These are phyloP conservation scores for Chloroclystis v-ata DNA, from an alignment of 2,888 invertebrate species.

Conservation along the genomic window DNA sequence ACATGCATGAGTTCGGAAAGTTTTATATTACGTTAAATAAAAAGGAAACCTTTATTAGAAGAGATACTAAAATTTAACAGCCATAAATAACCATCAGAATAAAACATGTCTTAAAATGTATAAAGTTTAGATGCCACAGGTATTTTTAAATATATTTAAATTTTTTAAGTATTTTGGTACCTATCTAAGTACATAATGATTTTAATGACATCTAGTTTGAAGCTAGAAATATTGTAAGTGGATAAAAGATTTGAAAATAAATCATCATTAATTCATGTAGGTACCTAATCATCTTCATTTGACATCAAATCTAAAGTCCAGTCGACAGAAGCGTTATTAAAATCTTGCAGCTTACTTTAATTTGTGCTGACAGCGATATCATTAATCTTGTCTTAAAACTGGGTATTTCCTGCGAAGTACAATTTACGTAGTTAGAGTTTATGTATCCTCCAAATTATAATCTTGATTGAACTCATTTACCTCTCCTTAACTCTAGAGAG, in stretches of 20 bases:
- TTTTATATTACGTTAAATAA: conserved; percentile 3
- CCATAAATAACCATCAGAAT: neutral
- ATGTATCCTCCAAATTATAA: neutral
- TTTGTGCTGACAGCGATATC: conserved; percentile 62
- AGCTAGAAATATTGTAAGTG: too few species aligned
- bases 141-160: too few species aligned
- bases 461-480: neutral
- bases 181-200: too few species aligned
- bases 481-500: too few species aligned
- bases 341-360: conserved; percentile 64
- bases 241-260: too few species aligned
- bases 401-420: neutral
- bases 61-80: neutral
- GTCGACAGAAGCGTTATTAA: conserved; percentile 63
- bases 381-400: conserved; percentile 53
- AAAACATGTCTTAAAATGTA: too few species aligned
- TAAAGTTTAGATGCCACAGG: too few species aligned
- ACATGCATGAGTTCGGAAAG: conserved; percentile 22
- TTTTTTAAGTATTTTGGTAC: too few species aligned
- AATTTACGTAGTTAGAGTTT: neutral
- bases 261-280: too few species aligned
- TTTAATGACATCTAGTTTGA: too few species aligned
- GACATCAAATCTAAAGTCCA: conserved; percentile 27
- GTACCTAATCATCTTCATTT: neutral
- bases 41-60: neutral